Conservation (phyloP, 2,113 vertebrate species). For the Equus quagga region DNA sequence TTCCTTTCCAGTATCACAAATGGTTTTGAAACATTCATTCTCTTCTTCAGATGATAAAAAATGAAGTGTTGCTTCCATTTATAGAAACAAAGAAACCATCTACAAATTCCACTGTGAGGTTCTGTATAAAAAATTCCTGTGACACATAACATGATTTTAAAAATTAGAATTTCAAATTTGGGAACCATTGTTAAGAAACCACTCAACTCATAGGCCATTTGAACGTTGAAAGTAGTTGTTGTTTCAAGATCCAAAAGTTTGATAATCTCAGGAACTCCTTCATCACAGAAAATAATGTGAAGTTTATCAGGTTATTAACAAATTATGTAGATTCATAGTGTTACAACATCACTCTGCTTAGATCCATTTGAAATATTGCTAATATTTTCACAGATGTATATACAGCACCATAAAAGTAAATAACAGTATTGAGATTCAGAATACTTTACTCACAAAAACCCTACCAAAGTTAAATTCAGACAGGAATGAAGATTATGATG, state of each 20-base stretch:
- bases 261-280: neutral
- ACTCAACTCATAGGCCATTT: neutral
- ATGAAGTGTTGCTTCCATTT: neutral
- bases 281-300: neutral
- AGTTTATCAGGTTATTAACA: neutral
- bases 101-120: neutral
- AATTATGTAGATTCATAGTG: neutral
- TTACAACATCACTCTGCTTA: neutral
- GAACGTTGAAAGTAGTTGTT: neutral
- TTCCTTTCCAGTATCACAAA: neutral
- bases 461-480: neutral
- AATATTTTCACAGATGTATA: neutral
- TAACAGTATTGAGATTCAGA: neutral
- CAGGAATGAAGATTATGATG: neutral
- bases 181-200: neutral
- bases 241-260: neutral
- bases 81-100: neutral
- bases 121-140: neutral
- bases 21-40: neutral
- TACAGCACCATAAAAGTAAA: neutral
- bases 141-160: neutral
- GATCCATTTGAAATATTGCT: neutral
- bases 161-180: neutral
- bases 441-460: neutral
- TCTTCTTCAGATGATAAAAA: slow-evolving; percentile 27